Evolutionary conservation across 2,888 invertebrate genomes (phyloP).

Genomic region (Portevinia maculata): DNA sequence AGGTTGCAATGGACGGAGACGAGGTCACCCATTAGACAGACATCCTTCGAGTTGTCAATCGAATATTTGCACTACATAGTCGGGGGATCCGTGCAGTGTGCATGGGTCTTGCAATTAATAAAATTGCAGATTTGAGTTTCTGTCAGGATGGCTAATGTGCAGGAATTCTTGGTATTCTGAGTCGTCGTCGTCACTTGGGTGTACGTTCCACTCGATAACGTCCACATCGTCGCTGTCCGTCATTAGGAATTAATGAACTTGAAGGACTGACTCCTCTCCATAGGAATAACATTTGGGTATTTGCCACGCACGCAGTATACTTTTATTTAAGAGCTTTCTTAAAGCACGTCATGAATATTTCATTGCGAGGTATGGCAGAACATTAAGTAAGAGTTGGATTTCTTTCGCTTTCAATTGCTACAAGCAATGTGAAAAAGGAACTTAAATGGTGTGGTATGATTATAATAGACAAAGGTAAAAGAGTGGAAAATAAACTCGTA

Average conservation of each 20-base stretch:
- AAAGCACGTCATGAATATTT: constrained; percentile 69
- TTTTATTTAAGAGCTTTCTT: constrained; percentile 67
- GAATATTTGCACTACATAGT: constrained; percentile 1
- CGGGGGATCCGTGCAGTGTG: background rate
- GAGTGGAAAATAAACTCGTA: constrained; percentile 35
- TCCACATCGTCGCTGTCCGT: constrained; percentile 18
- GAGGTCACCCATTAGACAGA: constrained; percentile 38
- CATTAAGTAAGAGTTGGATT: constrained; percentile 62
- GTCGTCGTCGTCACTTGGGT: background rate
- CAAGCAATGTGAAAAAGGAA: too few relatives aligned
- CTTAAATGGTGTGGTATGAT: background rate
- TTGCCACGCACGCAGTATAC: constrained; percentile 64
- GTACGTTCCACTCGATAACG: constrained; percentile 37
- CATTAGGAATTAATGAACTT: constrained; percentile 55
- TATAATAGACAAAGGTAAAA: background rate
- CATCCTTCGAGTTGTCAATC: constrained; percentile 47
- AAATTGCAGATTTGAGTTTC: constrained; percentile 62
- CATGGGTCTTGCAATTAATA: constrained; percentile 34
- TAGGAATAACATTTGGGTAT: constrained; percentile 40
- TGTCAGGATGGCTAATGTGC: background rate
- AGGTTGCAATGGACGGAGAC: constrained; percentile 46
- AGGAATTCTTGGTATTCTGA: constrained; percentile 12
- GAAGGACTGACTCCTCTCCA: constrained; percentile 33
- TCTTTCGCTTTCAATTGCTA: constrained; percentile 20
- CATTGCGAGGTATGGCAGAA: constrained; percentile 63